Evolutionary conservation across 2,888 invertebrate species (phyloP).

Genomic region (Lepidocyrtinus sp.): DNA sequence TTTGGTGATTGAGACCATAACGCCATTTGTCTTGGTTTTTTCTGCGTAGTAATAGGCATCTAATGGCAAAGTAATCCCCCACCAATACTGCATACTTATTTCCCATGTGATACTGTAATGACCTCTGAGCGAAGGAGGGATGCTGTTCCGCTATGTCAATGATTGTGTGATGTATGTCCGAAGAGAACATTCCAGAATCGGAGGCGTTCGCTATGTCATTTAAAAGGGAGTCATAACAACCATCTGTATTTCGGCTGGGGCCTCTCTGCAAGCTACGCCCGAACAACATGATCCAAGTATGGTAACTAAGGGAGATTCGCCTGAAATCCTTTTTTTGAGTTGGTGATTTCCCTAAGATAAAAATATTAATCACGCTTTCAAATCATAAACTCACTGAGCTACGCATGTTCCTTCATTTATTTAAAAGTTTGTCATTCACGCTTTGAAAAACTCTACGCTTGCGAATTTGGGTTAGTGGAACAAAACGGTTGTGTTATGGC

Average conservation of each 20-base stretch:
- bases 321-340: constrained; percentile 38
- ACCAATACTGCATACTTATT: constrained; percentile 69
- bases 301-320: constrained; percentile 58
- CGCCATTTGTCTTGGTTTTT: constrained; percentile 63
- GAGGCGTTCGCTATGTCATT: constrained; percentile 62
- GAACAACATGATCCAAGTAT: constrained; percentile 68
- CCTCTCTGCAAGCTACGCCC: constrained; percentile 56
- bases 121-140: constrained; percentile 22
- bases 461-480: constrained; percentile 39
- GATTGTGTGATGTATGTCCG: constrained; percentile 68
- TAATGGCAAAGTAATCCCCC: constrained; percentile 69
- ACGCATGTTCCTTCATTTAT: not conserved
- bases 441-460: not conserved
- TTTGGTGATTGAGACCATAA: constrained; percentile 64
- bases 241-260: not conserved
- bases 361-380: constrained; percentile 5
- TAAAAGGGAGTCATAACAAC: constrained; percentile 53
- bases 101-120: constrained; percentile 61
- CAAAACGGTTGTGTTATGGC: not conserved
- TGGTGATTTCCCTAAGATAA: constrained; percentile 57
- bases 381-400: not conserved
- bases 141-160: constrained; percentile 62
- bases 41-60: constrained; percentile 66
- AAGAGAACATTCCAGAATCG: constrained; percentile 68
- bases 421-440: not conserved